phyloP scores from a whole-genome alignment of 1,140 invertebrate species.

The Orchesella cincta region DNA sequence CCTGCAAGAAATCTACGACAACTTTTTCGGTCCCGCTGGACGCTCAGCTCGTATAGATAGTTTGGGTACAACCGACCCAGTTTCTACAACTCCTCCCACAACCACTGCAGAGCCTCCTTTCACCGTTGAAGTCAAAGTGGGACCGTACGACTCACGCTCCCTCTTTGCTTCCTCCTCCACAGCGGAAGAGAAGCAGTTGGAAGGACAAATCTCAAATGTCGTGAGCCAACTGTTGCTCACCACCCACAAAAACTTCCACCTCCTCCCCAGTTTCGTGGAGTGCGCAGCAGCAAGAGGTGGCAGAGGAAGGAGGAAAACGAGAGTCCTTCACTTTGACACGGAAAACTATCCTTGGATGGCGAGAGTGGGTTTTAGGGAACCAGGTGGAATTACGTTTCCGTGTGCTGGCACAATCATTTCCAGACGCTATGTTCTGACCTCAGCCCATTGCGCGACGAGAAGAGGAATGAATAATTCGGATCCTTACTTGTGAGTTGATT shows the following conservation, averaged over 20 bases:
- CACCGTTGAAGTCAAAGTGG: slow-evolving; percentile 2
- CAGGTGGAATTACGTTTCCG: background rate
- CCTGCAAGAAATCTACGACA: background rate
- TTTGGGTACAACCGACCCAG: background rate
- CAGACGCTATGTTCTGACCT: slow-evolving; percentile 30
- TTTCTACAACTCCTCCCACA: slow-evolving; percentile 4
- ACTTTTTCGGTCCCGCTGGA: background rate
- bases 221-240: slow-evolving; percentile 35
- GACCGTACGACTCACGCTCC: background rate
- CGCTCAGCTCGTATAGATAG: background rate
- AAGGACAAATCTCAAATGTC: slow-evolving; percentile 31
- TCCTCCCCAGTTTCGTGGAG: slow-evolving; percentile 35
- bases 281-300: slow-evolving; percentile 14
- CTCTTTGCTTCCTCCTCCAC: background rate
- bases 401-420: slow-evolving; percentile 39
- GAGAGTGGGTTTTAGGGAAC: slow-evolving; percentile 29
- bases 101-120: background rate
- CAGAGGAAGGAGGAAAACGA: background rate
- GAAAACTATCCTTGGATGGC: slow-evolving; percentile 37
- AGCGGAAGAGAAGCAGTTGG: slow-evolving; percentile 4
- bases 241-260: slow-evolving; percentile 39
- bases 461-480: background rate
- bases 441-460: slow-evolving; percentile 26
- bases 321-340: slow-evolving; percentile 27
- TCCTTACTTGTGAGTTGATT: too few relatives aligned